These are phyloP conservation scores for Oegoconia quadripuncta DNA, from an alignment of 2,888 invertebrate genomes.

Conservation along the genomic window DNA sequence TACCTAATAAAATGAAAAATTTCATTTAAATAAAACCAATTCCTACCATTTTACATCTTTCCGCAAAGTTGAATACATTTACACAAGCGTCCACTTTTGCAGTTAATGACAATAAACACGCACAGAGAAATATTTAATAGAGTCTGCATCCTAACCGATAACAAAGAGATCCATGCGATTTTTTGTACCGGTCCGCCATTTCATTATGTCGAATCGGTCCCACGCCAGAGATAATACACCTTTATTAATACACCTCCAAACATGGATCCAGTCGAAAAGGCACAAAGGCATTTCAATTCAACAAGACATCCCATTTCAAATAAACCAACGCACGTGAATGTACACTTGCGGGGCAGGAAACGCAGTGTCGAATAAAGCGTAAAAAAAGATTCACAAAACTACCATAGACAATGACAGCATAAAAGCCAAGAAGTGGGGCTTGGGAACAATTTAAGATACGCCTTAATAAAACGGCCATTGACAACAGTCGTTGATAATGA, in stretches of 20 bases:
- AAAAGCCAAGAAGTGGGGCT: slow-evolving; percentile 46
- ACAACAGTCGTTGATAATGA: slow-evolving; percentile 26
- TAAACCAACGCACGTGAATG: slow-evolving; percentile 47
- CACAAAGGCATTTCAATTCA: slow-evolving; percentile 68
- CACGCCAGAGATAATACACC: slow-evolving; percentile 60
- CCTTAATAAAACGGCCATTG: slow-evolving; percentile 22
- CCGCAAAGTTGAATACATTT: no score
- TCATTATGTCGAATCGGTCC: slow-evolving; percentile 36
- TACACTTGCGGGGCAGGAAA: slow-evolving; percentile 73
- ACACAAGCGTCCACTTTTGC: no score
- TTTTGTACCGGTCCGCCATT: slow-evolving; percentile 15
- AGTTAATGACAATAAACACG: no score
- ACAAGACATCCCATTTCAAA: slow-evolving; percentile 46
- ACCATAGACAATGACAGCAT: slow-evolving; percentile 44
- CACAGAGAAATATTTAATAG: no score
- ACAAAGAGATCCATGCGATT: slow-evolving; percentile 16
- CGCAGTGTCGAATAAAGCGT: slow-evolving; percentile 65
- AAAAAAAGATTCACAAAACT: slow-evolving; percentile 45
- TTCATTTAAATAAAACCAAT: no score
- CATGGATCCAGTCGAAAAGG: slow-evolving; percentile 61
- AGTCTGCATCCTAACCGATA: neutral
- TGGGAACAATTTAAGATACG: slow-evolving; percentile 36
- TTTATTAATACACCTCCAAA: slow-evolving; percentile 61
- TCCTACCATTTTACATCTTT: no score
- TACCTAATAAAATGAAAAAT: no score